These are phyloP conservation scores for Hippopotamyrus pictus DNA, from an alignment of 2,797 vertebrate genomes.

Conservation along the genomic window DNA sequence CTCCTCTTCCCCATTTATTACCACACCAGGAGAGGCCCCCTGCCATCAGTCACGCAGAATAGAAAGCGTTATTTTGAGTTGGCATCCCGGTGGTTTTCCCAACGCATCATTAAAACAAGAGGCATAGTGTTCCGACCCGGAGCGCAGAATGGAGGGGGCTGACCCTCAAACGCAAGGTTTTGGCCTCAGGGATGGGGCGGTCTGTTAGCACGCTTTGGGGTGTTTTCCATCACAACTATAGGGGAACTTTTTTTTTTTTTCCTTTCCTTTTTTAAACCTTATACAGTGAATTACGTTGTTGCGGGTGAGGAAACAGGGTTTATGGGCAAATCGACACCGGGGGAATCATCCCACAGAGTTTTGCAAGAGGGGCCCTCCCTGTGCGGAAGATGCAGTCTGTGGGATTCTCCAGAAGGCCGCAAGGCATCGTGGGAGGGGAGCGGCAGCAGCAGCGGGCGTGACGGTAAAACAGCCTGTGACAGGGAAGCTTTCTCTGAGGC, in stretches of 20 bases:
- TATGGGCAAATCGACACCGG: slow-evolving; percentile 30
- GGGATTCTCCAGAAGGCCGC: slow-evolving; percentile 21
- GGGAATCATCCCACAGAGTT: slow-evolving; percentile 30
- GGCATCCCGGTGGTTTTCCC: slow-evolving; percentile 36
- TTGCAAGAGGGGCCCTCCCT: slow-evolving; percentile 16
- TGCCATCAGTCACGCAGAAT: slow-evolving; percentile 46
- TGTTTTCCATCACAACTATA: slow-evolving; percentile 44
- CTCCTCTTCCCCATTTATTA: neutral
- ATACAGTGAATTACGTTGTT: slow-evolving; percentile 40
- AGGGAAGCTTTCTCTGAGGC: slow-evolving; percentile 27
- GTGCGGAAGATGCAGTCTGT: neutral
- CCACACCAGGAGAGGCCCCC: slow-evolving; percentile 60
- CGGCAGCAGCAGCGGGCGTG: neutral
- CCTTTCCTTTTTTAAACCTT: slow-evolving; percentile 24
- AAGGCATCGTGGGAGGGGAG: slow-evolving; percentile 5
- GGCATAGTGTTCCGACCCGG: slow-evolving; percentile 57
- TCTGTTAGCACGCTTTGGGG: slow-evolving; percentile 55
- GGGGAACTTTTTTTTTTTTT: slow-evolving; percentile 21
- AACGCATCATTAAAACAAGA: slow-evolving; percentile 67
- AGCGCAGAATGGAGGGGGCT: slow-evolving; percentile 55
- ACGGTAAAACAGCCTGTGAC: slow-evolving; percentile 35
- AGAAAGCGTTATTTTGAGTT: slow-evolving; percentile 28
- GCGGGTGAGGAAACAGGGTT: slow-evolving; percentile 41
- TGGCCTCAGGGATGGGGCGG: slow-evolving; percentile 67
- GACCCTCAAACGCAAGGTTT: slow-evolving; percentile 67